These are phyloP conservation scores for Oryzias curvinotus DNA, from an alignment of 2,113 vertebrate genomes.

Conservation along the genomic window DNA sequence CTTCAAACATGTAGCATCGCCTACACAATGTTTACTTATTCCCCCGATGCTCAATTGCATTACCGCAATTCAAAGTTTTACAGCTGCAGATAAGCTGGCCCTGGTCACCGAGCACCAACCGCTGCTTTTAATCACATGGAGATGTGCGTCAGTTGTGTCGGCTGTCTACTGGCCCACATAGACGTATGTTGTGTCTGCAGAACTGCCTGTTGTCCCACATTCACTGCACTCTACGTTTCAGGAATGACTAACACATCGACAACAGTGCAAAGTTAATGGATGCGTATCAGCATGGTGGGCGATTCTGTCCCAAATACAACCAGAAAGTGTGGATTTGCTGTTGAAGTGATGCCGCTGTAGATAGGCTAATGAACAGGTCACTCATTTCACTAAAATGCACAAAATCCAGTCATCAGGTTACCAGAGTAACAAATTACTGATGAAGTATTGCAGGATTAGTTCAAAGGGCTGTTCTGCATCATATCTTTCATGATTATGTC, in stretches of 20 bases:
- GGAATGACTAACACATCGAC: conserved; percentile 19
- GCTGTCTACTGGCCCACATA: conserved; percentile 43
- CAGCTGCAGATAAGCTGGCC: conserved; percentile 1
- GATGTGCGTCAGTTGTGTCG: not conserved
- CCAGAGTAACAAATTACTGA: no score
- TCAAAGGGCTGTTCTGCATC: no score
- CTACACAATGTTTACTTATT: not conserved
- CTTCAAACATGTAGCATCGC: not conserved
- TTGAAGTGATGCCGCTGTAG: not conserved
- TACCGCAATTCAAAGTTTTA: conserved; percentile 1
- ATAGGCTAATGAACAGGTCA: no score
- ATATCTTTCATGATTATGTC: no score
- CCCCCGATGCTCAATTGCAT: not conserved
- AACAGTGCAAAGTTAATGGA: conserved; percentile 26
- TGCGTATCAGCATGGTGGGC: conserved; percentile 1
- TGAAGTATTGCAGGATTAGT: no score
- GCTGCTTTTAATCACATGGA: not conserved
- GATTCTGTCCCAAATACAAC: conserved; percentile 29
- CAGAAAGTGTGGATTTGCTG: not conserved
- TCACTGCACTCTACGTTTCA: conserved; percentile 20
- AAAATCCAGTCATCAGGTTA: no score
- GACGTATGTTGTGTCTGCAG: conserved; percentile 33
- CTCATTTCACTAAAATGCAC: no score
- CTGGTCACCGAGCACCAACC: not conserved
- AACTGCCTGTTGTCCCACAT: conserved; percentile 39